Conservation (phyloP, 1,140 invertebrate genomes). For the Apocrypta bakeri region DNA sequence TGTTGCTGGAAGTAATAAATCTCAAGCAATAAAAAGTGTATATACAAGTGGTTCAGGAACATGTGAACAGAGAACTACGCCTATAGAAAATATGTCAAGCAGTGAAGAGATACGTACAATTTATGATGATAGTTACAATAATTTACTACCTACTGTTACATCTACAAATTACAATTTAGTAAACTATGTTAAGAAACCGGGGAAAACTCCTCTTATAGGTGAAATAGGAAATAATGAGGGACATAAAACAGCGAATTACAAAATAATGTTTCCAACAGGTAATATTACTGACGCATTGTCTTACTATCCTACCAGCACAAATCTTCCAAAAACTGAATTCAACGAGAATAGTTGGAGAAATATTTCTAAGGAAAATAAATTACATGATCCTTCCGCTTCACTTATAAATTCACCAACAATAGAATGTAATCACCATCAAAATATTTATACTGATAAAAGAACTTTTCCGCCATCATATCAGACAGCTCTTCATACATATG, state of each 20-base stretch:
- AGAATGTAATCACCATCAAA: not conserved
- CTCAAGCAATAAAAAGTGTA: conserved; percentile 81
- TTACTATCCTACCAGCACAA: conserved; percentile 83
- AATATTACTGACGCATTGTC: conserved; percentile 85
- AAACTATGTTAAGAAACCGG: not conserved
- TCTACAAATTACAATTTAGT: not conserved
- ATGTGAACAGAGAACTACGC: not conserved
- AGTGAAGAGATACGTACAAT: not conserved
- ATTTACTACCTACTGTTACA: not conserved
- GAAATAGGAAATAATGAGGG: conserved; percentile 78
- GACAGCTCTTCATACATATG: conserved; percentile 65
- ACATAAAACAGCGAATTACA: conserved; percentile 79
- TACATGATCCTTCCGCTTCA: not conserved
- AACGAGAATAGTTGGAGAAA: conserved; percentile 78
- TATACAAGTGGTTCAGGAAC: conserved; percentile 79
- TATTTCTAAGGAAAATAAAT: conserved; percentile 74
- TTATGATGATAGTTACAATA: conserved; percentile 6
- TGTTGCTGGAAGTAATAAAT: conserved; percentile 81
- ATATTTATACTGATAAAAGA: conserved; percentile 63
- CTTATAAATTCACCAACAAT: not conserved
- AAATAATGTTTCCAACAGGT: conserved; percentile 81
- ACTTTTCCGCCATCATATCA: conserved; percentile 70
- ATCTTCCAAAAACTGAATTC: conserved; percentile 75
- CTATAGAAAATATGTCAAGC: not conserved
- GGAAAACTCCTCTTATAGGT: conserved; percentile 60